Percentiles rank a stretch among this genome's conserved stretches.
Conservation (phyloP, 2,797 vertebrate species). For the Lacerta viridis region DNA sequence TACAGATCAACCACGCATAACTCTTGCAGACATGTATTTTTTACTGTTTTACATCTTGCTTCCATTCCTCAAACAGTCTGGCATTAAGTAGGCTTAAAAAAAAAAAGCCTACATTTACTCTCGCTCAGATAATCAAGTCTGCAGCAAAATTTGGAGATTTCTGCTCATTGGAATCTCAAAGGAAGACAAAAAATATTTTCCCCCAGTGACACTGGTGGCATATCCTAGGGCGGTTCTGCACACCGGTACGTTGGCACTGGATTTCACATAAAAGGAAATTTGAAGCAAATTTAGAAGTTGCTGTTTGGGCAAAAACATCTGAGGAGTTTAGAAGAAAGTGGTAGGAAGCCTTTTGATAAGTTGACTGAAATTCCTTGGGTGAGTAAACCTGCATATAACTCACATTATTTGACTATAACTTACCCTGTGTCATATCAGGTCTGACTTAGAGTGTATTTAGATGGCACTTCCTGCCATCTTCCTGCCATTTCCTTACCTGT, state of each 20-base stretch:
- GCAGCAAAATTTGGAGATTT: neutral
- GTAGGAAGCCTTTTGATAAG: neutral
- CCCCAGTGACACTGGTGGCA: neutral
- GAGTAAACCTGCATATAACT: neutral
- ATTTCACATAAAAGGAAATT: neutral
- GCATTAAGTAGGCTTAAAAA: neutral
- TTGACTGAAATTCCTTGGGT: neutral
- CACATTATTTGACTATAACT: neutral
- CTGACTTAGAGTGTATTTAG: no score
- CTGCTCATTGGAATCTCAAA: neutral
- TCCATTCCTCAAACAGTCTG: neutral
- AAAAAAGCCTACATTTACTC: neutral
- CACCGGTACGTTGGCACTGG: neutral
- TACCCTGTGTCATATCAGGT: neutral
- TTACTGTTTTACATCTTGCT: constrained; percentile 17
- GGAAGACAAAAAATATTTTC: neutral
- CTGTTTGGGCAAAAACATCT: neutral
- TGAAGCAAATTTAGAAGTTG: neutral
- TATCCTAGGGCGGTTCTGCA: neutral
- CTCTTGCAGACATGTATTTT: constrained; percentile 12
- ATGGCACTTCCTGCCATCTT: no score
- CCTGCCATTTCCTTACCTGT: neutral
- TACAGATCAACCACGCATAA: neutral
- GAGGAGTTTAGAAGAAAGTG: neutral
- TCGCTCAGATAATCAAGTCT: neutral